phyloP scores from a whole-genome alignment of 2,888 invertebrate species.

The Trypoxylon attenuatum region DNA sequence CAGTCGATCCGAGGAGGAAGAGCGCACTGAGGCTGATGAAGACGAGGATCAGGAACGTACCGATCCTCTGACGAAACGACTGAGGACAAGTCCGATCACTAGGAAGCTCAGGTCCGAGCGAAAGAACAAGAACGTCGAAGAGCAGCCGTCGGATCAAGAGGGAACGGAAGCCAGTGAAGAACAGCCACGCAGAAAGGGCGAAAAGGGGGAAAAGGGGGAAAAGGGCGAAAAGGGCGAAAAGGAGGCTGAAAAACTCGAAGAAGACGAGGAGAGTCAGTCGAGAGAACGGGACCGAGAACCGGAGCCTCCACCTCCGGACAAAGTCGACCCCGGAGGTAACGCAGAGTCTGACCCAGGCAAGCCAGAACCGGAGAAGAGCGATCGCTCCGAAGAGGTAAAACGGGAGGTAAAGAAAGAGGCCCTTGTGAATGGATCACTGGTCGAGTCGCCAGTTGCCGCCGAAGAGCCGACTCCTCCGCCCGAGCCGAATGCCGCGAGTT shows the following conservation, averaged over 20 bases:
- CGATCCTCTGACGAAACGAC: constrained; percentile 63
- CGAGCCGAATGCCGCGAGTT: constrained; percentile 18
- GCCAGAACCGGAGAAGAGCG: constrained; percentile 12
- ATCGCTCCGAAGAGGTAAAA: not conserved
- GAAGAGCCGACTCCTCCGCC: constrained; percentile 26
- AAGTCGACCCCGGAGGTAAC: constrained; percentile 58
- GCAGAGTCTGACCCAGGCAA: constrained; percentile 12
- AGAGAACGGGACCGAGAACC: constrained; percentile 71
- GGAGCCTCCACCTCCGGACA: constrained; percentile 67
- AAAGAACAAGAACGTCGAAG: constrained; percentile 35
- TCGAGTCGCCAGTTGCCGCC: constrained; percentile 49
- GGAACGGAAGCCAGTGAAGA: too few species aligned
- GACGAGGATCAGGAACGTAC: constrained; percentile 51
- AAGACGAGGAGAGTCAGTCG: constrained; percentile 64
- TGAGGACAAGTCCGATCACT: constrained; percentile 57
- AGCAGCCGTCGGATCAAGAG: constrained; percentile 26
- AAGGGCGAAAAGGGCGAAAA: constrained; percentile 13
- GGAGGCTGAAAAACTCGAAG: constrained; percentile 42
- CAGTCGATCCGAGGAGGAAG: constrained; percentile 37
- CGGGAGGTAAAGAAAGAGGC: constrained; percentile 18
- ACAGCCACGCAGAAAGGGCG: too few species aligned
- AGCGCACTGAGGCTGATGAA: constrained; percentile 39
- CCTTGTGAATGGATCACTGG: constrained; percentile 50
- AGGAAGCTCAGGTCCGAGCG: constrained; percentile 59
- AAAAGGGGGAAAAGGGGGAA: constrained; percentile 27